Percentiles rank a stretch among this genome's conserved stretches.
phyloP scores from a whole-genome alignment of 2,888 invertebrate species.

The Amphimallon solstitiale region DNA sequence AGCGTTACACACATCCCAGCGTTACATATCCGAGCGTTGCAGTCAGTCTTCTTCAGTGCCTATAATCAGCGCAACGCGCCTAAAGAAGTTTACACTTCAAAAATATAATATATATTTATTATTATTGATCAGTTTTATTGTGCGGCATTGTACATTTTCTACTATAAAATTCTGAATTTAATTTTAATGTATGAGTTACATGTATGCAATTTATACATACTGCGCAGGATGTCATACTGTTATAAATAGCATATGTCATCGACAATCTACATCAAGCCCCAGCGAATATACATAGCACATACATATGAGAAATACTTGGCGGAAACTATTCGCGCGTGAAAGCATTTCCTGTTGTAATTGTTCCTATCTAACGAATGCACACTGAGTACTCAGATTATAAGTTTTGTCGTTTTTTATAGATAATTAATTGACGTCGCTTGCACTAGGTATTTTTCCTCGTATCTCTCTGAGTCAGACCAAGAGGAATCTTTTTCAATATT shows the following conservation, averaged over 20 bases:
- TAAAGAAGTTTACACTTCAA: too few relatives aligned
- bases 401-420: constrained; percentile 3
- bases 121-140: too few relatives aligned
- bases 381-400: constrained; percentile 21
- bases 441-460: constrained; percentile 20
- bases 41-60: too few relatives aligned
- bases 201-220: background rate
- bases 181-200: too few relatives aligned
- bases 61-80: too few relatives aligned
- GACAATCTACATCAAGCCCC: constrained; percentile 21
- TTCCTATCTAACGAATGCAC: constrained; percentile 20
- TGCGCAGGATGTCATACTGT: constrained; percentile 22
- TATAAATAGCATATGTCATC: constrained; percentile 19
- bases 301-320: constrained; percentile 27
- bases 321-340: constrained; percentile 24
- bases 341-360: constrained; percentile 29
- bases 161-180: too few relatives aligned
- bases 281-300: constrained; percentile 21
- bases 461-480: constrained; percentile 14
- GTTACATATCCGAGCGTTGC: too few relatives aligned
- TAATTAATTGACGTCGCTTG: constrained; percentile 2
- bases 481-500: constrained; percentile 4
- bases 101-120: too few relatives aligned
- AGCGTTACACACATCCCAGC: too few relatives aligned
- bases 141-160: too few relatives aligned